Evolutionary conservation across 2,888 invertebrate species (phyloP).

Genomic region (Tetramorium bicarinatum): DNA sequence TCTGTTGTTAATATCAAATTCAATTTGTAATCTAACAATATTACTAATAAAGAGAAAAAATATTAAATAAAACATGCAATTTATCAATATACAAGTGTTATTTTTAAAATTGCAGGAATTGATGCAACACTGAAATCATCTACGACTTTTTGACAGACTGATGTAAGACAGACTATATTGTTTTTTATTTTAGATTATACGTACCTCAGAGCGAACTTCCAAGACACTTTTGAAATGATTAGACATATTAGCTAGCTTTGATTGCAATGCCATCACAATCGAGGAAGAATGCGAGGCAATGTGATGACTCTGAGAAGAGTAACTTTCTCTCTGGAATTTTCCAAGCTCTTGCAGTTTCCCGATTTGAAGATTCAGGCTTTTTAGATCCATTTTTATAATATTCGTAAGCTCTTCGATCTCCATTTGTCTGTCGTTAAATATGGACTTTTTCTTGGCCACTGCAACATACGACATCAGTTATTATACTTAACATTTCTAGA

Average conservation of each 20-base stretch:
- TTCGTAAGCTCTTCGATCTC: conserved; percentile 99
- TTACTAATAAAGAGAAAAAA: not conserved
- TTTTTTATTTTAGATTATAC: conserved; percentile 55
- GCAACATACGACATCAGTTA: conserved; percentile 79
- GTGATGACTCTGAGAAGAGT: conserved; percentile 89
- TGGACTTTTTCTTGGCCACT: conserved; percentile 99
- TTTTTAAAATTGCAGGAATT: too few species aligned
- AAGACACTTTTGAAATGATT: conserved; percentile 99
- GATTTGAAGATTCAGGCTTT: conserved; percentile 98
- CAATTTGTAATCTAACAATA: not conserved
- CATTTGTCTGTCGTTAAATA: conserved; percentile 98
- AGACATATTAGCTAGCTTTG: conserved; percentile 98
- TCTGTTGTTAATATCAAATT: not conserved
- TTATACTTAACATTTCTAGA: not conserved
- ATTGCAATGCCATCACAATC: conserved; percentile 96
- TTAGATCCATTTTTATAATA: conserved; percentile 98
- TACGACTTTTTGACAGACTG: too few species aligned
- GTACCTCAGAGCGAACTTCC: conserved; percentile 97
- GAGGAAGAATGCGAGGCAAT: conserved; percentile 97
- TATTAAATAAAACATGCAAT: not conserved
- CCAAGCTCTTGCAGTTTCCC: conserved; percentile 95
- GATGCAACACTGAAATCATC: too few species aligned
- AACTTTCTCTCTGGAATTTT: conserved; percentile 89
- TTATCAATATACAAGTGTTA: too few species aligned
- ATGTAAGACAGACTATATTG: too few species aligned